Conservation (phyloP, 2,797 vertebrate genomes). For the Parotocinclus haroldoi region DNA sequence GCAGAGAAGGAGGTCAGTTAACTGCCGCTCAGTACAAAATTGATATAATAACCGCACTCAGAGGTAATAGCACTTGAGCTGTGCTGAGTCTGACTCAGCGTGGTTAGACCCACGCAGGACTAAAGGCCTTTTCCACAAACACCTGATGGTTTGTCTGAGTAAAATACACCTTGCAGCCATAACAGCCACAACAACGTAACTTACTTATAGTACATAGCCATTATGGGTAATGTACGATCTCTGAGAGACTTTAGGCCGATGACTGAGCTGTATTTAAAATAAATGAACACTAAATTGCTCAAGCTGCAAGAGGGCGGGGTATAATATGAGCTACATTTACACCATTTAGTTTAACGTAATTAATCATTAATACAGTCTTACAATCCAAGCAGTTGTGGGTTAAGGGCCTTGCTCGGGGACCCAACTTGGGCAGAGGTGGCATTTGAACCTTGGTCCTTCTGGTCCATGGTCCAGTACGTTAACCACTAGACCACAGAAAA, state of each 20-base stretch:
- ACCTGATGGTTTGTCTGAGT: conserved; percentile 10
- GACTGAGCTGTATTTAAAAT: conserved; percentile 15
- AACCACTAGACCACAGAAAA: too few relatives aligned
- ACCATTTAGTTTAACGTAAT: too few relatives aligned
- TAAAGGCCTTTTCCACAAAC: conserved; percentile 16
- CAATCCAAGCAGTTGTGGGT: too few relatives aligned
- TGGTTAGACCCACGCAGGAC: conserved; percentile 29
- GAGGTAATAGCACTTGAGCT: conserved; percentile 75
- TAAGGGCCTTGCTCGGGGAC: too few relatives aligned
- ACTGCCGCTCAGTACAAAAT: conserved; percentile 69
- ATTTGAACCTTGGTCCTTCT: too few relatives aligned
- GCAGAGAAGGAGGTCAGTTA: conserved; percentile 64
- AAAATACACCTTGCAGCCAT: conserved; percentile 22
- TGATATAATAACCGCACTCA: conserved; percentile 80
- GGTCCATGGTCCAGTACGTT: too few relatives aligned
- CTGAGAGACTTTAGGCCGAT: background rate
- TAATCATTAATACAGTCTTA: too few relatives aligned
- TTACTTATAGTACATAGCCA: background rate
- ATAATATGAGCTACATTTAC: too few relatives aligned
- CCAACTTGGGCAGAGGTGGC: too few relatives aligned
- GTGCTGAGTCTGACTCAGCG: conserved; percentile 52
- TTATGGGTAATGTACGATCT: conserved; percentile 10
- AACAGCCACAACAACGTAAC: conserved; percentile 13
- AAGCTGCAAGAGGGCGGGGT: background rate
- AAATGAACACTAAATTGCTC: background rate